Base-by-base conservation (phyloP, 2,797 vertebrate genomes). In the Sebastes dallii region DNA sequence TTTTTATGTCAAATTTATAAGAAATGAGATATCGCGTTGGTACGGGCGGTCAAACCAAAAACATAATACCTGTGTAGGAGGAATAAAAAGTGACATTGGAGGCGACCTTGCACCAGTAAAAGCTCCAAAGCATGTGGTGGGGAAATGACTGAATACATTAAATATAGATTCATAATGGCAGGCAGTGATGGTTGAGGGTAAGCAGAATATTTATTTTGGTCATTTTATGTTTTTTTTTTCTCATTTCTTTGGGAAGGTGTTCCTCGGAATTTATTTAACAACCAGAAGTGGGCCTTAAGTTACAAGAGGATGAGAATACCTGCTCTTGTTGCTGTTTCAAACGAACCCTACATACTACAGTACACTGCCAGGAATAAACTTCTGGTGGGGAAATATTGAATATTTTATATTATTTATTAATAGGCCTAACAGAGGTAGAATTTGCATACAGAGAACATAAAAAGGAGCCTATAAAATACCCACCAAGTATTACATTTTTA, bases 321-420 rank as follows among this genome's bases (percentile, higher is more conserved):
- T 52, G 9, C 20, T 30, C 29, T 54, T 20, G 16, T 3, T 52
- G 9, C n/a, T 50, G 7, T 56, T 58, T 61, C 9, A 61, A 61
- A 42, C 1, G 0, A 0, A 42, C 3, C 14, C 39, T 42, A 42
- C 0, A 16, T 0, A 42, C 39, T 42, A 42, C 39, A 42, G 39
- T 59, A 24, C 11, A 66, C 36, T 50, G 4, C n/a, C 22, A 71
- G 13, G 16, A 77, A 18, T 46, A 16, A 18, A 65, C 4, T 2
- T 50, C 6, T 59, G 16, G n/a, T 13, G 6, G 22, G 25, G n/a
- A 61, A 74, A 66, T 14, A 20, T 12, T 16, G 8, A 68, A 32
- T 27, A 3, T 39, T 16, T 27, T 20, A n/a, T 27, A 66, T 34
- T 1, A 56, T 75, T 9, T 39, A 54, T 36, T 34, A 24, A 46